Conservation (phyloP, 1,140 invertebrate genomes). For the Aphidius ervi region DNA sequence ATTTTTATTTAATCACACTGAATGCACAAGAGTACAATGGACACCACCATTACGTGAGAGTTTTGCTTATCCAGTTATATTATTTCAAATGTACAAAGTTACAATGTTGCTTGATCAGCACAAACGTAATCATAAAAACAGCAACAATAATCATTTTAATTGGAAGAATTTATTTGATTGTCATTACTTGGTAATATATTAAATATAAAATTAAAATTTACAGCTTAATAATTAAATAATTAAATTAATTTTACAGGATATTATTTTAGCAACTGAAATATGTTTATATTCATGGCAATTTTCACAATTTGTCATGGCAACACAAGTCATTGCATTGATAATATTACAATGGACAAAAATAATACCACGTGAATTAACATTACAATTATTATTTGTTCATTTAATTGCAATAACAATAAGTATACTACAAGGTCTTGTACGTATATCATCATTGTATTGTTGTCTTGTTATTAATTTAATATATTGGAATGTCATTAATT, state of each 20-base stretch:
- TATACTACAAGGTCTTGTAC: conserved; percentile 34
- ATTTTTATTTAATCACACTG: conserved; percentile 78
- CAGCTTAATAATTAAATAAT: no score
- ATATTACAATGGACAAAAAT: conserved; percentile 62
- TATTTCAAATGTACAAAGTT: conserved; percentile 54
- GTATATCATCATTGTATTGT: conserved; percentile 60
- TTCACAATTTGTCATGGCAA: conserved; percentile 72
- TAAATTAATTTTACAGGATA: conserved; percentile 34
- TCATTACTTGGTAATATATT: conserved; percentile 28
- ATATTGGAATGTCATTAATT: conserved; percentile 22
- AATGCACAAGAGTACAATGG: conserved; percentile 79
- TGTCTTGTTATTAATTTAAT: conserved; percentile 45
- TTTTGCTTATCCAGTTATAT: conserved; percentile 69
- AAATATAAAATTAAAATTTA: conserved; percentile 4
- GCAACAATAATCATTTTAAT: no score
- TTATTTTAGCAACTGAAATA: conserved; percentile 38
- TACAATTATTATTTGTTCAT: conserved; percentile 53
- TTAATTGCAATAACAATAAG: conserved; percentile 59
- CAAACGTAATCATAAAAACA: no score
- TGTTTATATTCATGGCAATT: conserved; percentile 70
- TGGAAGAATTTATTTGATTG: conserved; percentile 23
- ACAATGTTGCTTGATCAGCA: conserved; percentile 36
- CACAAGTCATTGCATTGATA: conserved; percentile 63
- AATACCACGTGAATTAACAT: conserved; percentile 53
- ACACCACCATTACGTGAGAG: conserved; percentile 79